These are phyloP conservation scores for Volucella zonaria DNA, from an alignment of 2,888 invertebrate species.

Conservation along the genomic window DNA sequence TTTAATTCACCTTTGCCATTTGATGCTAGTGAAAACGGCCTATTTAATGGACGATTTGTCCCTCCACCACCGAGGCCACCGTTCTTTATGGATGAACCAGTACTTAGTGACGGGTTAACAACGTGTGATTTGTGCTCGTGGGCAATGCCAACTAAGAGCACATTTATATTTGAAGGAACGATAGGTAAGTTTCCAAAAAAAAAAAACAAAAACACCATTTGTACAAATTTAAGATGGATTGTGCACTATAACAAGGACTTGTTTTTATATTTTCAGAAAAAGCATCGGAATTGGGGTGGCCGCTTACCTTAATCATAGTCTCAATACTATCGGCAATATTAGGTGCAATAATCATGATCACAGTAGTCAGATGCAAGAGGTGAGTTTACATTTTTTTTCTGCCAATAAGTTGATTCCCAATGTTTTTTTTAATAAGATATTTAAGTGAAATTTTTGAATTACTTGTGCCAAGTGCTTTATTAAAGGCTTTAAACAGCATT, in stretches of 20 bases:
- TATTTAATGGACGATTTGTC: constrained; percentile 84
- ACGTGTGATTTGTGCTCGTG: constrained; percentile 89
- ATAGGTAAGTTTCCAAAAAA: constrained; percentile 83
- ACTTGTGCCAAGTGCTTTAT: background rate
- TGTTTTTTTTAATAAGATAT: background rate
- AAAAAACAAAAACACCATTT: background rate
- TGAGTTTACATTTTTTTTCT: constrained; percentile 78
- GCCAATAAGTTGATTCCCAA: background rate
- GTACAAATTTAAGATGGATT: constrained; percentile 27
- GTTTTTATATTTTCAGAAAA: constrained; percentile 78
- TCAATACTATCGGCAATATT: constrained; percentile 88
- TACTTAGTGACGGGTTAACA: constrained; percentile 87
- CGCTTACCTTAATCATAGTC: constrained; percentile 87
- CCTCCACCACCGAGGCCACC: constrained; percentile 88
- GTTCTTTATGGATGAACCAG: constrained; percentile 85
- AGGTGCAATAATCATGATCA: constrained; percentile 89
- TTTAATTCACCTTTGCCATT: constrained; percentile 82
- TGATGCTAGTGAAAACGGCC: constrained; percentile 82
- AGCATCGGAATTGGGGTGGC: constrained; percentile 87
- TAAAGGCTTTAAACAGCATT: too few relatives aligned
- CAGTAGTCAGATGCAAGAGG: constrained; percentile 87
- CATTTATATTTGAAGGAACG: constrained; percentile 85
- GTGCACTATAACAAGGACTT: background rate
- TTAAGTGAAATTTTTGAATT: background rate
- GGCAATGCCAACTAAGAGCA: constrained; percentile 86